These are phyloP conservation scores for Rostratula benghalensis DNA, from an alignment of 2,113 vertebrate species.

Conservation along the genomic window DNA sequence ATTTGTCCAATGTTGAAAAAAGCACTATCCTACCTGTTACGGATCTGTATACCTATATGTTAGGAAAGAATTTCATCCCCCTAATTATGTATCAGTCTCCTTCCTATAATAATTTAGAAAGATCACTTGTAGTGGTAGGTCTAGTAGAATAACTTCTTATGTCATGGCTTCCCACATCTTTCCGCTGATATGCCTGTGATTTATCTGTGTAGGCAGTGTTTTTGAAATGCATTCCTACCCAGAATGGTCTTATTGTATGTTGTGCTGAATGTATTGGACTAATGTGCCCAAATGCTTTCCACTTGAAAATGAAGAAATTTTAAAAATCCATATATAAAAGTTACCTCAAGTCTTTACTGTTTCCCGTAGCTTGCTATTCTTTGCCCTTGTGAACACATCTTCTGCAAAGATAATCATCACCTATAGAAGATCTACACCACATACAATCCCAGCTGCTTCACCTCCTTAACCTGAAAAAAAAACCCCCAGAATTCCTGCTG, in stretches of 20 bases:
- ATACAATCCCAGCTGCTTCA: neutral
- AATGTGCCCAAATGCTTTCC: neutral
- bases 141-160: neutral
- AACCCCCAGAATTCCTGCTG: neutral
- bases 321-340: neutral
- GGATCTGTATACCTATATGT: neutral
- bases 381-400: neutral
- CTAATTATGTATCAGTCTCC: neutral
- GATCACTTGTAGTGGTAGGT: neutral
- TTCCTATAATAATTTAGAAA: neutral
- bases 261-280: neutral
- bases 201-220: neutral
- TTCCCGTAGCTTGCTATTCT: neutral
- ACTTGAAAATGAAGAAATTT: neutral
- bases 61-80: neutral
- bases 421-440: neutral
- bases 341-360: neutral
- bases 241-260: neutral
- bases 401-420: neutral
- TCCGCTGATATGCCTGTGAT: neutral
- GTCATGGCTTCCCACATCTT: neutral
- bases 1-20: neutral
- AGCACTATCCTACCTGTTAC: neutral
- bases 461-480: neutral
- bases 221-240: neutral